Evolutionary conservation across 2,888 invertebrate genomes (phyloP), one percentile per base, ranked within the genome.

Genomic region (Clistopyga incitator): DNA sequence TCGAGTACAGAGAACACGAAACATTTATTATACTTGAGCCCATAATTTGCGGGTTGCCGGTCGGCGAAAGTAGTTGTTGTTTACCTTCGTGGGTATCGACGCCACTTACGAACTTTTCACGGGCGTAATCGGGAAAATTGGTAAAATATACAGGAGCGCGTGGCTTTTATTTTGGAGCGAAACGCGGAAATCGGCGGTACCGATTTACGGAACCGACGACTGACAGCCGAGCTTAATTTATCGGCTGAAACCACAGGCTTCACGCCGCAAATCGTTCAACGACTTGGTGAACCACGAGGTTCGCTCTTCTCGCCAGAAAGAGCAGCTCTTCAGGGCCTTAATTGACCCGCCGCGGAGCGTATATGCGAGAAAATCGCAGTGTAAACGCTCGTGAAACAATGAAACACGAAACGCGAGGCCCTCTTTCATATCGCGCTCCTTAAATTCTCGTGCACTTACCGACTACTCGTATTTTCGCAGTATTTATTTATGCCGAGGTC

Each of bases 221-320:
- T 85, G 85, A 86, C 87, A 85, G 84, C 64, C 78, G 68, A 85
- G 79, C 85, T 88, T 89, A 89, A 91, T 90, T 90, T 89, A 90
- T 90, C 89, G 89, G 85, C 86, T 84, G 84, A 91, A 91, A 90
- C 88, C 87, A 91, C 88, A 90, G 90, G 84, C 82, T 80, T 82
- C 72, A 45, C 59, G 72, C 85, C 85, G 86, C 89, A 88, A 88
- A 88, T 87, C 85, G 87, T 67, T 84, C 50, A 79, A 76, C 47
- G 54, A 70, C 59, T 61, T 52, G 56, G 56, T 18, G 23, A 52
- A 20, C 20, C 29, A 23, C 59, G 38, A 6, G 18, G 15, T 45
- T 18, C 29, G 64, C 45, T 18, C 59, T 64, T 54, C 38, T 23
- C 15, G 13, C 42, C 42, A 13, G 56, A 10, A 54, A 54, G 52